phyloP scores from a whole-genome alignment of 1,140 invertebrate genomes.

The Aporrectodea caliginosa region DNA sequence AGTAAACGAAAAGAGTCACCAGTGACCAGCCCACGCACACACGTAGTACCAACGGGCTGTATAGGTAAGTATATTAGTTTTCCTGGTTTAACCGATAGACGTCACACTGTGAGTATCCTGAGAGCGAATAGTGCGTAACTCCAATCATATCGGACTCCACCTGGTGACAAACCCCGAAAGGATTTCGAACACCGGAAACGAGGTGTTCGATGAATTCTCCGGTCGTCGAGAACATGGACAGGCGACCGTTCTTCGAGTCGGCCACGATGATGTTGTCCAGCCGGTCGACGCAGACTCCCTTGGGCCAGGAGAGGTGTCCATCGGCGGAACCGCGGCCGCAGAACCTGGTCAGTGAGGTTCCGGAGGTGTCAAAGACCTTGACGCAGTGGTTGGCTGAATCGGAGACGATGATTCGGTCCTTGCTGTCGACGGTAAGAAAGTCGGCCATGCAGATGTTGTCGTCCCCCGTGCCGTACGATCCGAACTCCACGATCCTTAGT shows the following conservation, averaged over 20 bases:
- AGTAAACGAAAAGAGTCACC: too few species aligned
- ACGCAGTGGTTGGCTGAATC: constrained; percentile 46
- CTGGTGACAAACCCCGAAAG: background rate
- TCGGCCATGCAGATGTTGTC: constrained; percentile 32
- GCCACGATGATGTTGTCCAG: constrained; percentile 78
- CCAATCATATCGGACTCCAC: background rate
- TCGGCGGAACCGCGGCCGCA: constrained; percentile 65
- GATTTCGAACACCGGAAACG: constrained; percentile 30
- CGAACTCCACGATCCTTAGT: constrained; percentile 27
- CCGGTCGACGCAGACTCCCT: constrained; percentile 80
- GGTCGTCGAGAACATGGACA: constrained; percentile 36
- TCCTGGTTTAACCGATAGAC: background rate
- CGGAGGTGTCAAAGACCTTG: constrained; percentile 39
- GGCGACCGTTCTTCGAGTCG: constrained; percentile 82
- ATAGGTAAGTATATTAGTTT: too few species aligned
- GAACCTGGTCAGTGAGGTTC: constrained; percentile 58
- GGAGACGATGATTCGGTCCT: constrained; percentile 38
- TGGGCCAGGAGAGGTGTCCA: constrained; percentile 77
- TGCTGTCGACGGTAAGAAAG: constrained; percentile 29
- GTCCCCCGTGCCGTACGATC: constrained; percentile 30
- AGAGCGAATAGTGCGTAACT: background rate
- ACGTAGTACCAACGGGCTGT: too few species aligned
- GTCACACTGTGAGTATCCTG: background rate
- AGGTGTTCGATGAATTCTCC: constrained; percentile 39
- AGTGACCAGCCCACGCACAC: too few species aligned